phyloP scores from a whole-genome alignment of 2,888 invertebrate species.

The Himalopsyche kuldschensis region DNA sequence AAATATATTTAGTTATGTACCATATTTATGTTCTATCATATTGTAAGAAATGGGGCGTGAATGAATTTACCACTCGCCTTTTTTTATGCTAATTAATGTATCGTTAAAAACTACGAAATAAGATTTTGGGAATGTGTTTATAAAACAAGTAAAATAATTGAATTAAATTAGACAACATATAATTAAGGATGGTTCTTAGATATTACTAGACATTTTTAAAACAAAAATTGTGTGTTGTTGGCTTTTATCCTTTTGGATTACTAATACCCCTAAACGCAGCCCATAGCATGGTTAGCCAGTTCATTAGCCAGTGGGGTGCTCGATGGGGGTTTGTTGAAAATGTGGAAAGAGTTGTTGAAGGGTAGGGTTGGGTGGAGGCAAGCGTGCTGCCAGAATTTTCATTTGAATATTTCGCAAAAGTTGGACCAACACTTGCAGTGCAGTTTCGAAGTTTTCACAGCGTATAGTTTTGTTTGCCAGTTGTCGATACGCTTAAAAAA shows the following conservation, averaged over 20 bases:
- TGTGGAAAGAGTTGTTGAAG: neutral
- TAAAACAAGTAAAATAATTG: no score
- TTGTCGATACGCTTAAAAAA: constrained; percentile 9
- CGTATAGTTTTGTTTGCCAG: constrained; percentile 1
- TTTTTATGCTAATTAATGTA: no score
- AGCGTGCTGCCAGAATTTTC: constrained; percentile 25
- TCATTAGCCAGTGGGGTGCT: constrained; percentile 22
- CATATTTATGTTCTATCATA: no score
- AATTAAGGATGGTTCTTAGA: no score
- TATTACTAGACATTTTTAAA: no score
- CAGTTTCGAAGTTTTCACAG: neutral
- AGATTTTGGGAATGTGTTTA: no score
- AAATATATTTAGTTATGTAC: no score
- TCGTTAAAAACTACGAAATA: no score
- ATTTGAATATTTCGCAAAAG: constrained; percentile 28
- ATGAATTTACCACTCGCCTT: no score
- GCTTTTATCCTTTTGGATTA: neutral
- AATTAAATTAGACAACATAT: no score
- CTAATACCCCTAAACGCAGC: constrained; percentile 19
- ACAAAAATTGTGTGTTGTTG: neutral
- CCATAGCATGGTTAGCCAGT: constrained; percentile 22
- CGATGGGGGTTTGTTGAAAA: neutral
- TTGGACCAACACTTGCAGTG: constrained; percentile 2
- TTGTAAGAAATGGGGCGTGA: no score
- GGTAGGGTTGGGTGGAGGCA: neutral